A percentile compares a stretch with the other conserved stretches of the same genome.
phyloP scores from a whole-genome alignment of 2,888 invertebrate genomes.

The Nomada lathburiana region DNA sequence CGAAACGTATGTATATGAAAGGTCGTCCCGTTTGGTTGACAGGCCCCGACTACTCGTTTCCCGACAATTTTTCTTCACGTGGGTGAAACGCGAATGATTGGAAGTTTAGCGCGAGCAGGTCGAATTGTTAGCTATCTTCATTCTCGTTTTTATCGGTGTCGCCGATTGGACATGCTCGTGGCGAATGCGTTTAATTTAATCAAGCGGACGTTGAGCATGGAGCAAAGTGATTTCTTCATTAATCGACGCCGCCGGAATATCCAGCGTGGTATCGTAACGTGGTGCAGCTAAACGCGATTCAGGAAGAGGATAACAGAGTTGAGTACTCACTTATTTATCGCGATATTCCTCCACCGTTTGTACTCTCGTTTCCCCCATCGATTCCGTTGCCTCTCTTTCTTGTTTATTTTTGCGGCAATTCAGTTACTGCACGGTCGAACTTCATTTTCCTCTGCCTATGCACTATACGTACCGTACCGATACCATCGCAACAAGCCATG shows the following conservation, averaged over 20 bases:
- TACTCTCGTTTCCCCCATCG: neutral
- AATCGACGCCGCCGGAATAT: neutral
- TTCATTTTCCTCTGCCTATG: neutral
- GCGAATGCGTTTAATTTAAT: slow-evolving; percentile 13
- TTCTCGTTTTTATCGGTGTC: neutral
- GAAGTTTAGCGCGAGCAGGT: neutral
- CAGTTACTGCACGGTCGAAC: neutral
- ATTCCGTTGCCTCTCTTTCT: neutral
- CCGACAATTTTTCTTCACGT: neutral
- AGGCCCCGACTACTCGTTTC: slow-evolving; percentile 8
- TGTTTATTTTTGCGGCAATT: neutral
- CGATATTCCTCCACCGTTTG: neutral
- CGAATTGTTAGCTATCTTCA: neutral
- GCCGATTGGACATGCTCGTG: neutral
- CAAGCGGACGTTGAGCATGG: slow-evolving; percentile 2
- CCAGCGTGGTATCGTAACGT: neutral
- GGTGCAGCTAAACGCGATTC: neutral
- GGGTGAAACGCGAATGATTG: neutral
- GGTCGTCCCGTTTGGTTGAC: slow-evolving; percentile 1
- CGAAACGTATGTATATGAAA: neutral
- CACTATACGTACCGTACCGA: neutral
- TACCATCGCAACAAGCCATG: neutral
- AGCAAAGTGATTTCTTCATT: slow-evolving; percentile 40
- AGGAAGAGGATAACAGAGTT: neutral
- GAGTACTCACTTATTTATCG: neutral